Base-by-base conservation (phyloP, 1,140 invertebrate species). In the Sycobia sp. region DNA sequence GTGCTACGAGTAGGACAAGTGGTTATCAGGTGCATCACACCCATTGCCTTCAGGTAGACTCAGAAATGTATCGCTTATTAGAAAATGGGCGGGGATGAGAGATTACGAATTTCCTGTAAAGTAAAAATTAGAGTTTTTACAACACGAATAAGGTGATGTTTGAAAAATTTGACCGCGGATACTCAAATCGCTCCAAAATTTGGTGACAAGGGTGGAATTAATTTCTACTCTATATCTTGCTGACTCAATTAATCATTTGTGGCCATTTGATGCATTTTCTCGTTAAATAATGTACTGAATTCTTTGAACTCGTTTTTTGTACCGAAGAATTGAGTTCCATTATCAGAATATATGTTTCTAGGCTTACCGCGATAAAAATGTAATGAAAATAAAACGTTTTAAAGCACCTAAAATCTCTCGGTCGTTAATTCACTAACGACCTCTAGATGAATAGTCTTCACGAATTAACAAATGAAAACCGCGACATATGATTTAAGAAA, bases 161-260 rank as follows among this genome's bases (percentile, higher is more conserved):
- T 62, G 11, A 55, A 38, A 8, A 13, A 34, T 38, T 59, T 59
- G 2, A 49, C 50, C 8, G 38, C 43, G 2, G 60, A 50, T 14
- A 39, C 50, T 34, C 51, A 55, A 13, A 62, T 13, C 3, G 43
- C 50, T 20, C 32, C 50, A 41, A 65, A 65, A 39, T 69, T 62
- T 1, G 67, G 62, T 1, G 56, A 50, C 4, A 34, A 10, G 38
- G 65, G 62, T 8, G 60, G 63, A 43, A 61, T 67, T 32, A 71
- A 54, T n/a, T 54, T 11, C 29, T 39, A 44, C 18, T 13, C 10
- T 23, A 53, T 55, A 62, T 18, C 13, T 44, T 41, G 3, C 11
- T 36, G 2, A 3, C 5, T 34, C 11, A 34, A 34, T 7, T 7
- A 34, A 34, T 34, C 5, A 34, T 34, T 34, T 34, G 11, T 34